Evolutionary conservation across 2,888 invertebrate genomes (phyloP), one percentile per base, ranked within the genome.

Genomic region (Linhomoeus sp.): DNA sequence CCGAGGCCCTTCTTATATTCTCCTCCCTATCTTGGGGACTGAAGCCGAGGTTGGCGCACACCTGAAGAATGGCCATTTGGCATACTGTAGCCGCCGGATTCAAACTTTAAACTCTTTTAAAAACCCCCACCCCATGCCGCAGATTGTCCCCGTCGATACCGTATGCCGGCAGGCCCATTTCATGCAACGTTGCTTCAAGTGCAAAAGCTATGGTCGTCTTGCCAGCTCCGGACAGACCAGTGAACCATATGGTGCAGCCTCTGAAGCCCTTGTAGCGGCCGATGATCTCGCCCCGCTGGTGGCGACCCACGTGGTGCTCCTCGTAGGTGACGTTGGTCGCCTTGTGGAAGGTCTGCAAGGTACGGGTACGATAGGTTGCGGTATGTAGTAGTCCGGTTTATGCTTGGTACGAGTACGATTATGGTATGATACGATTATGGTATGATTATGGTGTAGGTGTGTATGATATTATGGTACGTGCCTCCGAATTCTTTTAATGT

Each of bases 201-300:
- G 87, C 87, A 62, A 97, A 97, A 1, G 90, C 84, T 54, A 97
- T 82, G 25, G 92, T 90, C 22, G 97, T 94, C 71, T 97, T 97
- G 20, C 97, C 97, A 45, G 97, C 92, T 0, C 94, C 94, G 63
- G 74, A 84, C 65, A 61, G 63, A 49, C 76, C 75, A 52, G 60
- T 59, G 53, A 63, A 78, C 94, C 94, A 97, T 9, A 94, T 80
- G 0, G 94, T 94, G 66, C 61, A 61, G 23, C 63, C 63, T 12
- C 59, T 52, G n/a, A 46, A 41, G 23, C 56, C 56, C 12, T 46
- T 37, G 45, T 58, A 50, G 22, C 51, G 49, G 41, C 94, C 92
- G 26, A 97, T 73, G 45, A 86, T 81, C 62, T 81, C 79, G 25
- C 88, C 88, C 58, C 94, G 75, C 67, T 85, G 84, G 53, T 84